Conservation (phyloP, 53 echinoderm and acorn worm genomes). For the Paracentrotus lividus region DNA sequence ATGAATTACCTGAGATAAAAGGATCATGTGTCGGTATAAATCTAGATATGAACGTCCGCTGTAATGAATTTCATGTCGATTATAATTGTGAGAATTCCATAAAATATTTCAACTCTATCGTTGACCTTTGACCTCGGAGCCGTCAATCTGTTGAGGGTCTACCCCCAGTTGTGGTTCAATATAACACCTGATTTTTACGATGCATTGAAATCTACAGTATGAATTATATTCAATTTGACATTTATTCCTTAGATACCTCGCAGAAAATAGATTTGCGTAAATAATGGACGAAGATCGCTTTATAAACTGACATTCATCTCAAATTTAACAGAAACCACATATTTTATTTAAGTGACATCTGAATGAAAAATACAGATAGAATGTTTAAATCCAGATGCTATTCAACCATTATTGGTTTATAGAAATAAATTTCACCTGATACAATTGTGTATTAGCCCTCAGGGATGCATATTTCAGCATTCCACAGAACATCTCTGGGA, state of each 20-base stretch:
- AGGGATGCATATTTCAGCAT: neutral
- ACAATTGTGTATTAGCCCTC: neutral
- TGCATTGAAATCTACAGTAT: slow-evolving; percentile 9
- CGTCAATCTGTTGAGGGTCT: slow-evolving; percentile 46
- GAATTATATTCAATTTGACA: slow-evolving; percentile 29
- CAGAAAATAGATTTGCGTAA: neutral
- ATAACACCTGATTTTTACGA: slow-evolving; percentile 60
- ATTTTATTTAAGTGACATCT: neutral
- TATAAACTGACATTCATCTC: neutral
- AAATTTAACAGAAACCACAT: neutral
- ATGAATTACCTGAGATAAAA: neutral
- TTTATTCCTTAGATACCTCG: neutral
- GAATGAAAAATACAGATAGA: neutral
- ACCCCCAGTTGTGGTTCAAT: slow-evolving; percentile 48
- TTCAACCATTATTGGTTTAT: neutral
- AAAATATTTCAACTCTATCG: slow-evolving; percentile 17
- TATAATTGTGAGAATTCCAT: slow-evolving; percentile 35
- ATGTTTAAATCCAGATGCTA: neutral
- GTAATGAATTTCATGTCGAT: slow-evolving; percentile 33
- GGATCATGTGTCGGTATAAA: slow-evolving; percentile 16
- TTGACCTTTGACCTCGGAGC: slow-evolving; percentile 22
- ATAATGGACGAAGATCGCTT: neutral
- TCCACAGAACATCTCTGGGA: neutral
- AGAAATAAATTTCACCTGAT: too few species aligned
- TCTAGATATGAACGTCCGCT: slow-evolving; percentile 28